Conservation (phyloP, 2,888 invertebrate species). For the Hydrotaea diabolus region DNA sequence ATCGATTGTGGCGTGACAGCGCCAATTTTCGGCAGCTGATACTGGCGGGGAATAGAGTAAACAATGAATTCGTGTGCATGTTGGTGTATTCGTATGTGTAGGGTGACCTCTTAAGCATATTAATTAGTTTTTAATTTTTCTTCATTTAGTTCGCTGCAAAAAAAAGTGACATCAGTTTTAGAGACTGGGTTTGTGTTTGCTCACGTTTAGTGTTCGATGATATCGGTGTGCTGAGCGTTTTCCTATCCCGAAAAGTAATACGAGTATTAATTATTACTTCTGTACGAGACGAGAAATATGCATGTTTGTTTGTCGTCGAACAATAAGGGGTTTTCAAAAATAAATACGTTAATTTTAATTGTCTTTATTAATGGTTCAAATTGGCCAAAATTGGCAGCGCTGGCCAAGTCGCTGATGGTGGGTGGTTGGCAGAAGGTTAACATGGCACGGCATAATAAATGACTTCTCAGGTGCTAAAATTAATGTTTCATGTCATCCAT, state of each 20-base stretch:
- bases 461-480: not conserved
- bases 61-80: not conserved
- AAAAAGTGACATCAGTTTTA: conserved; percentile 23
- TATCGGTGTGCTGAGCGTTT: not conserved
- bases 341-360: conserved; percentile 14
- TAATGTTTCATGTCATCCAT: not conserved
- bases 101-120: conserved; percentile 40
- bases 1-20: not conserved
- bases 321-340: not conserved
- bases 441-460: not conserved
- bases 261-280: not conserved
- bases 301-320: no score
- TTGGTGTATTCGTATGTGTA: no score
- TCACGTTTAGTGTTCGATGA: no score
- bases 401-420: not conserved
- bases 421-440: not conserved
- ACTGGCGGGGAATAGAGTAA: not conserved
- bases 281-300: no score
- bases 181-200: not conserved
- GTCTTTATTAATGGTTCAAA: conserved; percentile 1
- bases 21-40: not conserved
- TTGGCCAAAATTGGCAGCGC: not conserved
- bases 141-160: not conserved
- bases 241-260: conserved; percentile 17
- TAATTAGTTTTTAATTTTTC: conserved; percentile 28